phyloP scores from a whole-genome alignment of 1,140 invertebrate species.

The Contarinia nasturtii region DNA sequence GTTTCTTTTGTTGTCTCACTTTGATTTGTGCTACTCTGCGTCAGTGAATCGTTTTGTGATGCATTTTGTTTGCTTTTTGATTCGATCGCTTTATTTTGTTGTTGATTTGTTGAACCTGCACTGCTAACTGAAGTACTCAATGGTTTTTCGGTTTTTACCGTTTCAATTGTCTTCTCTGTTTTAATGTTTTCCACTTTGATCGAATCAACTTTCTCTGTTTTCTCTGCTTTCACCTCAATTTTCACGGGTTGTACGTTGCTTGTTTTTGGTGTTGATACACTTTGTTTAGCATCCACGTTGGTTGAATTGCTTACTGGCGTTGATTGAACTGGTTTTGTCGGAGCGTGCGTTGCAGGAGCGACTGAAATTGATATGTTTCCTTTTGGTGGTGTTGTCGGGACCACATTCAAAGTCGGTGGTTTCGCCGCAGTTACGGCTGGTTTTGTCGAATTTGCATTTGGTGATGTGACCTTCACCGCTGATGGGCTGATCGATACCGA shows the following conservation, averaged over 20 bases:
- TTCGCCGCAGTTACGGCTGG: not conserved
- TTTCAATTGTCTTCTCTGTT: no score
- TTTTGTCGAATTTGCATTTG: not conserved
- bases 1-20: not conserved
- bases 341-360: no score
- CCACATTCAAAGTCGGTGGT: not conserved
- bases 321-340: no score
- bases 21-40: not conserved
- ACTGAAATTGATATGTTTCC: no score
- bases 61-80: not conserved
- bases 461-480: not conserved
- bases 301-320: no score
- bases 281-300: no score
- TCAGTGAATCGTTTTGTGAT: not conserved
- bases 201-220: no score
- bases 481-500: not conserved
- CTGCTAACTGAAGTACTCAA: not conserved
- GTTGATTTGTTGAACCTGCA: not conserved
- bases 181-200: no score
- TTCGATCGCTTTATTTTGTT: not conserved
- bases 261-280: no score
- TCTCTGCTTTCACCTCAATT: no score
- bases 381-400: no score
- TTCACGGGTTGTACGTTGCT: no score
- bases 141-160: not conserved